phyloP scores from a whole-genome alignment of 2,113 vertebrate genomes.

The Phainopepla nitens region DNA sequence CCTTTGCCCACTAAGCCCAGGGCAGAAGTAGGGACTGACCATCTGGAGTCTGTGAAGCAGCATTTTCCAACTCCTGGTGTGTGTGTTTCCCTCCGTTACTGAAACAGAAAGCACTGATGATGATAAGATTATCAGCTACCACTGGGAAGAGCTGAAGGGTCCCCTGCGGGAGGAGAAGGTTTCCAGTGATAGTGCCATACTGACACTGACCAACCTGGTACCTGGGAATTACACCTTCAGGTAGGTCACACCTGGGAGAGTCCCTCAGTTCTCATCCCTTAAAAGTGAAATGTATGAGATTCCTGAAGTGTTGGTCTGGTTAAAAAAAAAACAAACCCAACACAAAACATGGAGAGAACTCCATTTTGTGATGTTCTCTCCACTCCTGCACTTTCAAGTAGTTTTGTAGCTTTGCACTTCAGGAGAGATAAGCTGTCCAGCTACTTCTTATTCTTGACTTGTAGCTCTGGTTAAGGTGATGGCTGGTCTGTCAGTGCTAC shows the following conservation, averaged over 20 bases:
- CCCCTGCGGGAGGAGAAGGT: constrained; percentile 93
- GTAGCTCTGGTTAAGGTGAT: background rate
- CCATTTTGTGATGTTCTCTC: background rate
- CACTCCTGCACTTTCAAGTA: background rate
- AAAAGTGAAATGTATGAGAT: background rate
- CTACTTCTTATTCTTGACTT: background rate
- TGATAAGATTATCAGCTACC: constrained; percentile 89
- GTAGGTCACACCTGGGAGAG: constrained; percentile 58
- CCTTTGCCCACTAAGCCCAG: background rate
- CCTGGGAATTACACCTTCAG: constrained; percentile 97
- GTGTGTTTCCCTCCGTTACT: background rate
- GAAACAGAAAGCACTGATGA: constrained; percentile 92
- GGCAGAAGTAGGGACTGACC: background rate
- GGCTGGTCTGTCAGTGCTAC: background rate
- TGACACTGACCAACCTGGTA: constrained; percentile 89
- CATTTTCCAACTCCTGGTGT: background rate
- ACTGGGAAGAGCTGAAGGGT: constrained; percentile 96
- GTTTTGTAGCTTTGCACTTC: background rate
- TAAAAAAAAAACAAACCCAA: background rate
- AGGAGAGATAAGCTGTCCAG: background rate
- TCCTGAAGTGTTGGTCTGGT: background rate
- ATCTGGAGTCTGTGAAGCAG: background rate
- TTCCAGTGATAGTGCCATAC: constrained; percentile 82
- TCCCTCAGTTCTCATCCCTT: background rate
- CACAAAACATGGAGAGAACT: background rate